phyloP scores from a whole-genome alignment of 1,140 invertebrate species.

The Dermatophagoides farinae region DNA sequence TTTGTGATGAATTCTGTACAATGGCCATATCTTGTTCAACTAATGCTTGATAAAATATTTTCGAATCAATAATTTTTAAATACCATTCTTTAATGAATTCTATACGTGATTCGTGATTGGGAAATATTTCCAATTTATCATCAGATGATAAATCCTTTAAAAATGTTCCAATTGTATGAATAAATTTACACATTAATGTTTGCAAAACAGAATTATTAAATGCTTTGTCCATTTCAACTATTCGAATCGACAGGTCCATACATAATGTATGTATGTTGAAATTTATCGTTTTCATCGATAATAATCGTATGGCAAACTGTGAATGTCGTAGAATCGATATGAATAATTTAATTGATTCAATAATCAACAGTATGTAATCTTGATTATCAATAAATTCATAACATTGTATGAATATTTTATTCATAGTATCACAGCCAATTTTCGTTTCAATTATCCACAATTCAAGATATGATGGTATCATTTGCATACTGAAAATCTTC shows the following conservation, averaged over 20 bases:
- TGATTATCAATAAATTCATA: neutral
- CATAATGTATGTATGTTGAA: neutral
- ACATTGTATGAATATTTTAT: constrained; percentile 1
- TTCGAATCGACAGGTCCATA: neutral
- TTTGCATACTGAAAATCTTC: neutral
- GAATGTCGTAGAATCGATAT: neutral
- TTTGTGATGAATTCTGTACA: neutral
- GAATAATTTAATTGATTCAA: constrained; percentile 5
- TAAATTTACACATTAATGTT: neutral
- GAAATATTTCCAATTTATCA: neutral
- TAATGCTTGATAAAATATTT: neutral
- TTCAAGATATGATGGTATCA: neutral
- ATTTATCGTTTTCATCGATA: neutral
- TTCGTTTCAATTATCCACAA: neutral
- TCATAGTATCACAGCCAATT: neutral
- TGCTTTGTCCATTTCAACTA: neutral
- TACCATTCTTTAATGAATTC: neutral
- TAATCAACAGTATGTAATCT: neutral
- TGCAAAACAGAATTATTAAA: neutral
- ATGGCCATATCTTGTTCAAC: neutral
- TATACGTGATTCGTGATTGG: neutral
- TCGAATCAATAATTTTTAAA: neutral
- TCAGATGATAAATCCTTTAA: neutral
- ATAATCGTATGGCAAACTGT: neutral
- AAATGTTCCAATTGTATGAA: neutral